A percentile compares a stretch with the other conserved stretches of the same genome.
phyloP scores from a whole-genome alignment of 2,797 vertebrate genomes.

The Chelonia mydas region DNA sequence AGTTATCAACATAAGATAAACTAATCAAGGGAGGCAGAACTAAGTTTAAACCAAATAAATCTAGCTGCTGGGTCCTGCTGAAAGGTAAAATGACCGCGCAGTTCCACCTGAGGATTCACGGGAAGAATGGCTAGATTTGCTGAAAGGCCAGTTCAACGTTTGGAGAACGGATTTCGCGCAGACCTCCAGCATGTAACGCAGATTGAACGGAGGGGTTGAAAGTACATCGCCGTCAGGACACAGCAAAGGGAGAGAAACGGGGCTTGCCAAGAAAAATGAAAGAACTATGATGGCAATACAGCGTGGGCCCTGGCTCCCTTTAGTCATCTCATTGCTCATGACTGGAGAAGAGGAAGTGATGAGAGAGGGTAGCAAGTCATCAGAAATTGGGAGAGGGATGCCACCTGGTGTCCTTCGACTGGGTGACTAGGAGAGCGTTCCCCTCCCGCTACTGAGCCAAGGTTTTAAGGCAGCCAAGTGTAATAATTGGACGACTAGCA shows the following conservation, averaged over 20 bases:
- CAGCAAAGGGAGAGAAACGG: not conserved
- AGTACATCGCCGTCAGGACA: not conserved
- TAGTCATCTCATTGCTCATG: not conserved
- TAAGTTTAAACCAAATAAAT: not conserved
- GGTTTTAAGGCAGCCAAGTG: not conserved
- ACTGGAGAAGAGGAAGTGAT: not conserved
- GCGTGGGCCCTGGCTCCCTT: not conserved
- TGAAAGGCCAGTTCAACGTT: not conserved
- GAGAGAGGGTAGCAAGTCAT: not conserved
- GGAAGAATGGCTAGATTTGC: not conserved
- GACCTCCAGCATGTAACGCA: not conserved
- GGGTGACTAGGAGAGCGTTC: not conserved
- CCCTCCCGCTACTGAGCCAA: not conserved
- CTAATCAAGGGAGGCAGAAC: not conserved
- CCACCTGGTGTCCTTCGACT: not conserved
- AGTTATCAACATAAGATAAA: not conserved
- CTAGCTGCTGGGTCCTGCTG: rapidly evolving
- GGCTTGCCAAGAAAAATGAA: not conserved
- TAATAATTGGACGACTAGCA: not conserved
- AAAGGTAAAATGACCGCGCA: not conserved
- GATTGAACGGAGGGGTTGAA: not conserved
- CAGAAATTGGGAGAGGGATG: not conserved
- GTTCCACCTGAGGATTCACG: not conserved
- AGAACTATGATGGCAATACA: rapidly evolving
- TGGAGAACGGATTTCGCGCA: not conserved